A percentile compares a stretch with the other conserved stretches of the same genome.
Evolutionary conservation across 2,888 invertebrate genomes (phyloP).

Genomic region (Sarcophaga carnaria): DNA sequence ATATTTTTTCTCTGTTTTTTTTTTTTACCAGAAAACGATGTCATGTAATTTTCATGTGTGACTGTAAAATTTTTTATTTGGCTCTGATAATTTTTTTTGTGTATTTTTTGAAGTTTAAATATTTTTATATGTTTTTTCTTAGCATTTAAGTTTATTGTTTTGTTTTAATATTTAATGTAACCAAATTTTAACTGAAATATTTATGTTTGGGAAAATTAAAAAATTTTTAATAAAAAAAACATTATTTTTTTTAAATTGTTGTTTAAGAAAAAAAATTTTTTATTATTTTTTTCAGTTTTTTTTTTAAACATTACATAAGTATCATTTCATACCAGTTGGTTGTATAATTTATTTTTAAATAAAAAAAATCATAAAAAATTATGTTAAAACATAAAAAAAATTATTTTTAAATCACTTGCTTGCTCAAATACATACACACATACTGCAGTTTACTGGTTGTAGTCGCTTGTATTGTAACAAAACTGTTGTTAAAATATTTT

Average conservation of each 20-base stretch:
- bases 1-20: too few species aligned
- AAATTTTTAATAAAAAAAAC: background rate
- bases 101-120: background rate
- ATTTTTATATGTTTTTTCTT: background rate
- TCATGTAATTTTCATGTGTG: background rate
- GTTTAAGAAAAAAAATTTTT: background rate
- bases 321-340: conserved; percentile 58
- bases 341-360: conserved; percentile 49
- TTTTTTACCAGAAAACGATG: background rate
- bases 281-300: conserved; percentile 20
- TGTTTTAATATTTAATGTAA: too few species aligned
- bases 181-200: background rate
- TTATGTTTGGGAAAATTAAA: conserved; percentile 42
- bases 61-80: background rate
- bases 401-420: conserved; percentile 37
- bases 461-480: background rate
- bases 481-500: background rate
- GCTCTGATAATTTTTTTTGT: background rate
- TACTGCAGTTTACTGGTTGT: background rate
- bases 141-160: too few species aligned
- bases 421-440: background rate
- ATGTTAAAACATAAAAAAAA: conserved; percentile 6
- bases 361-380: conserved; percentile 1
- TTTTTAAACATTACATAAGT: conserved; percentile 59
- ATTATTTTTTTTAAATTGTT: background rate